Base-by-base conservation (phyloP, 2,113 vertebrate genomes). In the Grantiella picta region DNA sequence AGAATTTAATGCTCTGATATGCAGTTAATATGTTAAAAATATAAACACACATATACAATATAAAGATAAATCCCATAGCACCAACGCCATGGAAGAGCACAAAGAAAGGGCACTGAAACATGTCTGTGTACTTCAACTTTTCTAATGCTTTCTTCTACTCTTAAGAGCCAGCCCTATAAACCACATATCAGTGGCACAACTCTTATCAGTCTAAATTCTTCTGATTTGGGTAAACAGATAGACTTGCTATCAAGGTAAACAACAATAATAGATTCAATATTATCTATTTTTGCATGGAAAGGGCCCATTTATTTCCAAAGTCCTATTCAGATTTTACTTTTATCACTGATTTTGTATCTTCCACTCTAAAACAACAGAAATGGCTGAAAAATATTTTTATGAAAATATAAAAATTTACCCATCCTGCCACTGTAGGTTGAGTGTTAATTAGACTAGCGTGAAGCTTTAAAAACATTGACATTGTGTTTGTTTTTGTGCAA, bases 401-500 rank as follows among this genome's bases (percentile, higher is more conserved):
- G 10, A 52, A 78, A 49, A 73, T 9, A 92, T 18, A 47, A 88
- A 85, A 80, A 68, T 6, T 38, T 7, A 25, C 27, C 49, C 22
- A 68, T 86, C 27, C 24, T 75, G 60, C 24, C 76, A 64, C 38
- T 35, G 19, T 36, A 54, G 22, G 19, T 9, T 2, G 24, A 83
- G 15, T 75, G 69, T 52, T 83, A 83, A 88, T 86, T 68, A 81
- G 47, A 82, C 56, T 40, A 47, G 28, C 28, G n/a, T 24, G 28
- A 88, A 73, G 53, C 40, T 88, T 90, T 80, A 75, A 93, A 89
- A 96, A 86, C 82, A 72, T 83, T 96, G 92, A 83, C 85, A 78
- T 75, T 93, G 94, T 86, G 85, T 82, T 92, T 82, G 75, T 5
- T 88, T 94, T 75, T 77, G 60, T 75, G 68, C 68, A 95, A 95